A percentile compares a stretch with the other conserved stretches of the same genome.
phyloP scores from a whole-genome alignment of 2,113 vertebrate species.

The Colius striatus region DNA sequence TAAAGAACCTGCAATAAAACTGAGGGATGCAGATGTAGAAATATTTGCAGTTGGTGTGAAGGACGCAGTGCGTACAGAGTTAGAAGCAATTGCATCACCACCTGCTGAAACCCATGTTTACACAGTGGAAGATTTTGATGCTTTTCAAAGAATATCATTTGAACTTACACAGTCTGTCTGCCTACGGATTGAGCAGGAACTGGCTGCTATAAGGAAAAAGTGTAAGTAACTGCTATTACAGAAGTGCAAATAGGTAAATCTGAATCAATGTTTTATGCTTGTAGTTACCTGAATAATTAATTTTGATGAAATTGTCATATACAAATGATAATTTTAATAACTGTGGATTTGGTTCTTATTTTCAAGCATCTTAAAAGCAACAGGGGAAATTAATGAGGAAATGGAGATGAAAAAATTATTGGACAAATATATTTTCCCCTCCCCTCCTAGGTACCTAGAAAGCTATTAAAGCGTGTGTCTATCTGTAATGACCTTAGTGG shows the following conservation, averaged over 20 bases:
- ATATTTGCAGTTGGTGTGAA: conserved; percentile 98
- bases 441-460: not conserved
- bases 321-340: not conserved
- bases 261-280: not conserved
- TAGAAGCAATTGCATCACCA: conserved; percentile 92
- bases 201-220: conserved; percentile 86
- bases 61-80: conserved; percentile 92
- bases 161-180: conserved; percentile 97
- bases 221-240: conserved; percentile 79
- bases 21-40: conserved; percentile 90
- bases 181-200: conserved; percentile 93
- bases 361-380: not conserved
- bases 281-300: not conserved
- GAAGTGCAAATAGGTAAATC: not conserved
- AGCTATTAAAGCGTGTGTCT: not conserved
- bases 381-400: not conserved
- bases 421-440: not conserved
- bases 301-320: not conserved
- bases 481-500: not conserved
- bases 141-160: conserved; percentile 95
- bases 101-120: conserved; percentile 93
- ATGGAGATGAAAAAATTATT: not conserved
- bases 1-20: conserved; percentile 87
- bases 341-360: not conserved
- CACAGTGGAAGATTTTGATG: conserved; percentile 97